Evolutionary conservation across 2,113 vertebrate species (phyloP).

Genomic region (Telmatochromis brichardi): DNA sequence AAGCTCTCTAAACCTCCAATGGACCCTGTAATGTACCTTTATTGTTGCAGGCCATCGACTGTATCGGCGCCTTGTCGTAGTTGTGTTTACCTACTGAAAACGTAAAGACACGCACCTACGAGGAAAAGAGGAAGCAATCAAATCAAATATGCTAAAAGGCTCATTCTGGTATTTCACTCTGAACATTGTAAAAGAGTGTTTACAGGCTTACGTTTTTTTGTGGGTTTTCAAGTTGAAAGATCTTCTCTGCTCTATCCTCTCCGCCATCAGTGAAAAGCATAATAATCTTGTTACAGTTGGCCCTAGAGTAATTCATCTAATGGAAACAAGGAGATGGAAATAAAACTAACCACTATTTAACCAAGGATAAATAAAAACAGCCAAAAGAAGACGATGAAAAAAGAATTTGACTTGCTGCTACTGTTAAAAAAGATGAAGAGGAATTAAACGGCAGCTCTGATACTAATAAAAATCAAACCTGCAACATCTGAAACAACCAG

Average conservation of each 20-base stretch:
- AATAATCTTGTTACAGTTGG: constrained; percentile 98
- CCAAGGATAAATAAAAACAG: not conserved
- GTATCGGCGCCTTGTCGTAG: constrained; percentile 95
- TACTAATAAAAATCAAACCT: not conserved
- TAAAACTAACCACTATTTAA: not conserved
- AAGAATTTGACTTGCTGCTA: not conserved
- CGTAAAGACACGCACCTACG: constrained; percentile 92
- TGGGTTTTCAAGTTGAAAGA: constrained; percentile 86
- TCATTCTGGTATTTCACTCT: not conserved
- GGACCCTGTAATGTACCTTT: constrained; percentile 75
- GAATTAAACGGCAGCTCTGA: not conserved
- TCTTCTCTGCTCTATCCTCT: constrained; percentile 90
- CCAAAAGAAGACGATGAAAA: not conserved
- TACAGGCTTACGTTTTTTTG: constrained; percentile 76
- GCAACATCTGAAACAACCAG: constrained; percentile 11
- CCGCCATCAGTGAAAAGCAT: constrained; percentile 98
- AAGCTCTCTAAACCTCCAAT: not conserved
- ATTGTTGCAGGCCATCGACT: constrained; percentile 96
- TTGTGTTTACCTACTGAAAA: constrained; percentile 98
- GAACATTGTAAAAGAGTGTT: not conserved
- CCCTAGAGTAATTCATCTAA: constrained; percentile 83
- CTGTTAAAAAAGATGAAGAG: not conserved
- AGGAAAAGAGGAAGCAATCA: not conserved
- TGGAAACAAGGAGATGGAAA: not conserved
- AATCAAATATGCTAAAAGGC: not conserved